Evolutionary conservation across 2,797 vertebrate genomes (phyloP).

Genomic region (Eleutherodactylus coqui): DNA sequence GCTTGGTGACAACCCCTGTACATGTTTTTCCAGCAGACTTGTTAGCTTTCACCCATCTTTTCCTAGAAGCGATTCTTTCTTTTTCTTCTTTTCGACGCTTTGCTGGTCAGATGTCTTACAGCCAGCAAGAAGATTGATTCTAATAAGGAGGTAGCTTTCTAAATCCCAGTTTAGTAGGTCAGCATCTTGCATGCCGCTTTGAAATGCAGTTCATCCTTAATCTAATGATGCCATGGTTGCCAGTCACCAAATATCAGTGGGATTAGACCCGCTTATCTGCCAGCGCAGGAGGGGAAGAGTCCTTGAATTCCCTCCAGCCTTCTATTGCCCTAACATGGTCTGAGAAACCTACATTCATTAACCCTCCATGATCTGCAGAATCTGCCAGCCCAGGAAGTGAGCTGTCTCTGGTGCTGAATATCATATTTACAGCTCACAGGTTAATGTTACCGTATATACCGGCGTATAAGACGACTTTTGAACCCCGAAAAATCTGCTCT

Average conservation of each 20-base stretch:
- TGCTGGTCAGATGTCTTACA: neutral
- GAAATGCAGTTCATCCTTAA: conserved; percentile 23
- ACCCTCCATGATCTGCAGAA: neutral
- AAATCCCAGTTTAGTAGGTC: neutral
- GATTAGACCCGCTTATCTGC: conserved; percentile 36
- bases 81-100: neutral
- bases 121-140: neutral
- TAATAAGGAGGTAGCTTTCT: neutral
- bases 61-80: neutral
- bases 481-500: no score
- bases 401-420: conserved; percentile 53
- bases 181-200: neutral
- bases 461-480: no score
- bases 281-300: neutral
- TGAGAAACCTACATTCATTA: neutral
- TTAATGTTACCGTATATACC: no score
- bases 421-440: neutral
- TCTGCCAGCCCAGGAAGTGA: neutral
- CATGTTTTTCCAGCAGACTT: neutral
- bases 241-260: neutral
- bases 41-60: neutral
- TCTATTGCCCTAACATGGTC: neutral
- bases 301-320: neutral
- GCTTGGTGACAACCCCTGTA: no score
- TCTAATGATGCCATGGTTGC: neutral